Base-by-base conservation (phyloP, 2,113 vertebrate genomes). In the Dipodomys ordii region DNA sequence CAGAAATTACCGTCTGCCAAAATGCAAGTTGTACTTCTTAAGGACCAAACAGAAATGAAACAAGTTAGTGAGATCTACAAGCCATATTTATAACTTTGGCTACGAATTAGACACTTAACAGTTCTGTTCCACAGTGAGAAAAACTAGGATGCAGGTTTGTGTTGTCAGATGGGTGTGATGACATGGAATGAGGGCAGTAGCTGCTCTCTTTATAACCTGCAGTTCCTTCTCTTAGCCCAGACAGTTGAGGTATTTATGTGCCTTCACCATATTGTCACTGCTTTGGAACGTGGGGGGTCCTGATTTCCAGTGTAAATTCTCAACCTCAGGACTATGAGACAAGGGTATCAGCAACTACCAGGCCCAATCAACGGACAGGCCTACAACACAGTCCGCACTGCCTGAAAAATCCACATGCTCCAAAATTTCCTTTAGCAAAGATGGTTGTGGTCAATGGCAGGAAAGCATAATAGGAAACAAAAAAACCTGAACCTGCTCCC, bases 21-120 rank as follows among this genome's bases (percentile, higher is more conserved):
- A 97, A 98, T 98, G 98, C 98, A 98, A 98, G 94, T 93, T 98
- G 97, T 92, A 98, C 98, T 98, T 98, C 97, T 98, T 97, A 97
- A 97, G 94, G 98, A 99, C 98, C 39, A 35, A 98, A 99, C 94
- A 94, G 97, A 98, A 98, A 30, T 0, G 97, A 97, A 97, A 96
- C 93, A 97, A 97, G 95, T 97, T 97, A 96, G 98, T 97, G 94
- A 97, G 97, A 98, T 98, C 97, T 98, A 98, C 98, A 98, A 97
- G 97, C 96, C 94, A 92, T 97, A 97, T 97, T 96, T 97, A 88
- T 91, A 97, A 97, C 97, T 98, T 97, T 97, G 96, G 92, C 71
- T 64, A 72, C 73, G n/a, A 39, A 60, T 96, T 18, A 13, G 93
- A 95, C 88, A 7, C 87, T 57, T 95, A 92, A 96, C 77, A 83